A percentile compares a stretch with the other conserved stretches of the same genome.
Conservation (phyloP, 2,888 invertebrate species). For the Clunio marinus region DNA sequence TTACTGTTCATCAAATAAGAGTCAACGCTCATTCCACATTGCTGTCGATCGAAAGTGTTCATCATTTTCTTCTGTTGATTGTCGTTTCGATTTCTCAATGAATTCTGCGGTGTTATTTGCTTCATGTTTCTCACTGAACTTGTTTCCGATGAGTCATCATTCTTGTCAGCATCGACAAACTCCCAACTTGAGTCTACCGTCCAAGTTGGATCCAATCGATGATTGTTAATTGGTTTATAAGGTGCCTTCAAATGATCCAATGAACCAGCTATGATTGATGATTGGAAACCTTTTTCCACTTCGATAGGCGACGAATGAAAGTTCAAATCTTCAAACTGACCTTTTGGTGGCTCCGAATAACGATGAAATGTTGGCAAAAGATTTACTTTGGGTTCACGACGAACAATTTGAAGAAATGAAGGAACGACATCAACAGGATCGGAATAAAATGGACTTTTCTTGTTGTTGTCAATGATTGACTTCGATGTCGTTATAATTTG, state of each 20-base stretch:
- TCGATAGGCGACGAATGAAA: constrained; percentile 48
- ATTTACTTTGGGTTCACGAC: constrained; percentile 47
- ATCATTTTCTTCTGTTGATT: neutral
- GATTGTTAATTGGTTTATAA: constrained; percentile 44
- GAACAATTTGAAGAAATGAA: constrained; percentile 43
- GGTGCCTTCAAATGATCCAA: constrained; percentile 48
- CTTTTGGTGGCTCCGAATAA: constrained; percentile 60
- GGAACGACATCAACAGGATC: constrained; percentile 78
- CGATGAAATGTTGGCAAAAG: constrained; percentile 54
- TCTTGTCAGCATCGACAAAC: constrained; percentile 60
- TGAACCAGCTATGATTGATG: constrained; percentile 47
- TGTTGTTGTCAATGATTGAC: constrained; percentile 55
- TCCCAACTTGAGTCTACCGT: constrained; percentile 88
- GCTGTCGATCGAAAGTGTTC: constrained; percentile 44
- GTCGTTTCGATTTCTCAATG: constrained; percentile 3
- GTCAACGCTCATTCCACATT: constrained; percentile 43
- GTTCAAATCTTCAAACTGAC: constrained; percentile 44
- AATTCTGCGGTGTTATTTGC: constrained; percentile 23
- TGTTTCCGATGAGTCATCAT: constrained; percentile 49
- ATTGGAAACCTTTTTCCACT: constrained; percentile 42
- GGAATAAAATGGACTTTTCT: constrained; percentile 83
- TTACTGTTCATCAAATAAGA: constrained; percentile 37
- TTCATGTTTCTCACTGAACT: constrained; percentile 9
- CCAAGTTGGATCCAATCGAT: constrained; percentile 60
- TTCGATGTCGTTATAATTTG: constrained; percentile 48